These are phyloP conservation scores for Cecidostiba fungosa DNA, from an alignment of 2,888 invertebrate genomes.

Conservation along the genomic window DNA sequence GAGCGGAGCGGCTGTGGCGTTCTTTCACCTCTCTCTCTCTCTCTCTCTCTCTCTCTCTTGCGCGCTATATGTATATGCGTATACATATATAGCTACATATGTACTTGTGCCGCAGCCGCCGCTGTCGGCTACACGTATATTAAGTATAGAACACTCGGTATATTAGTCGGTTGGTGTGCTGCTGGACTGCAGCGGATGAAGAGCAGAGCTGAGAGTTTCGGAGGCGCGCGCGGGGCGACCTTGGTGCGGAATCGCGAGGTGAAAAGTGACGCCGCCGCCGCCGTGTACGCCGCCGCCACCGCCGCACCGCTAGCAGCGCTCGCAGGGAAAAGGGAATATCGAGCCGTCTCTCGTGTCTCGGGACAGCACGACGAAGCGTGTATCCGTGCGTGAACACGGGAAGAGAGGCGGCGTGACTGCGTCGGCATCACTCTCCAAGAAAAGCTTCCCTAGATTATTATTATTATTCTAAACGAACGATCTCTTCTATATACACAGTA, in stretches of 20 bases:
- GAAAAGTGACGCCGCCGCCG: not conserved
- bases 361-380: not conserved
- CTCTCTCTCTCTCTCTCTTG: not conserved
- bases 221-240: not conserved
- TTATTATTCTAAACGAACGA: not conserved
- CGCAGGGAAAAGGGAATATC: slow-evolving; percentile 12
- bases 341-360: not conserved
- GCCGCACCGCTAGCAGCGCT: slow-evolving; percentile 10
- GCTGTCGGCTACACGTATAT: not conserved
- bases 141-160: not conserved
- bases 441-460: not conserved
- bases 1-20: not conserved
- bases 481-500: not conserved
- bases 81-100: too few species aligned
- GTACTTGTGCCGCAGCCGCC: not conserved
- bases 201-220: not conserved
- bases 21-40: not conserved
- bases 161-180: not conserved
- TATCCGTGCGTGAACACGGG: slow-evolving; percentile 5
- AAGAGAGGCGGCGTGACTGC: slow-evolving; percentile 11
- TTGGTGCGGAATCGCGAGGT: slow-evolving; percentile 9
- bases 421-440: not conserved
- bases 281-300: not conserved
- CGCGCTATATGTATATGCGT: not conserved
- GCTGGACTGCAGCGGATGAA: too few species aligned